Evolutionary conservation across 2,888 invertebrate genomes (phyloP), one percentile per base, ranked within the genome.

Genomic region (Dryobotodes eremita): DNA sequence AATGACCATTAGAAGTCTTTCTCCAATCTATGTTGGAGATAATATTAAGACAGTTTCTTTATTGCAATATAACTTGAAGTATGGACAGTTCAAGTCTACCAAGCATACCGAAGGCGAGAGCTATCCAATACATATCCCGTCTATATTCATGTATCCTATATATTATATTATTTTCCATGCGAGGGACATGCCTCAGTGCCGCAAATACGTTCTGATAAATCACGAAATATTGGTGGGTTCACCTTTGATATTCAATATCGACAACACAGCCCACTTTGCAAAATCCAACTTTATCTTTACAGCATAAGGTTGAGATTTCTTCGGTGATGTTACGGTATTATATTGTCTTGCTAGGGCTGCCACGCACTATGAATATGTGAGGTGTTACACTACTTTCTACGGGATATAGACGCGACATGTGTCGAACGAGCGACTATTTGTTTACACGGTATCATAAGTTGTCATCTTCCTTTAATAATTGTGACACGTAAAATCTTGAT

Each of bases 181-280:
- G 73, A 79, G 71, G 74, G 77, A 80, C 86, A 82, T 78, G 86
- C 79, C 84, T 88, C 88, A 84, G 79, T 50, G 55, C 88, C 79
- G 81, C 86, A 86, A 88, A 88, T 88, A 88, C 80, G 86, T 87
- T 83, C 86, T 77, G 84, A 88, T 89, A 89, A 88, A 88, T 88
- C 86, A 83, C 87, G 66, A 89, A 83, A 85, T 88, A 86, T 89
- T 82, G 79, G 76, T 75, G 48, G 68, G 72, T 86, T 86, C 86
- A 87, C 89, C 89, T 88, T 83, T 79, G 81, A 84, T 84, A 86
- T 87, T 86, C 86, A 88, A 88, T 86, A 83, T 84, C 71, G 71
- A 70, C 64, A 69, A 31, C 17, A 20, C 7, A 8, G n/a, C 53
- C 7, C 17, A 17, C 11, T 26, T 48, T 10, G 50, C 23, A 23